Evolutionary conservation across 2,113 vertebrate species (phyloP).

Genomic region (Aptenodytes patagonicus): DNA sequence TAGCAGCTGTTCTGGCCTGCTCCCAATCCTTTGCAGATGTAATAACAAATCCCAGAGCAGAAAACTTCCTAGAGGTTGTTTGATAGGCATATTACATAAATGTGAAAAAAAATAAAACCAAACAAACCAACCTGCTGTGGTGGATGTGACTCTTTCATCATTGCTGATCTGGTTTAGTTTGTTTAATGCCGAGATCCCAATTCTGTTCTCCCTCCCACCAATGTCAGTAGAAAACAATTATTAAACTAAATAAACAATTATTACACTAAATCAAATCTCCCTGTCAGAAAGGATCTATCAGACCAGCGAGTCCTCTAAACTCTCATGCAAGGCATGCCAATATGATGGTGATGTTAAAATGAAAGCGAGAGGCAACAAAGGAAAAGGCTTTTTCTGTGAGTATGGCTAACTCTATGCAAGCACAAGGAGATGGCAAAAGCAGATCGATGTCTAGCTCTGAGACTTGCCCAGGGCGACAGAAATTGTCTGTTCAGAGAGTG

Average conservation of each 20-base stretch:
- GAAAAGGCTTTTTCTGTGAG: background rate
- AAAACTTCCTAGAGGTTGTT: slow-evolving; percentile 8
- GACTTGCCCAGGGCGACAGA: background rate
- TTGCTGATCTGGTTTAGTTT: background rate
- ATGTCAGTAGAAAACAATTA: background rate
- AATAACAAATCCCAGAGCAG: slow-evolving; percentile 19
- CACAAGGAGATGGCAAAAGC: background rate
- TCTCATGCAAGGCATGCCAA: background rate
- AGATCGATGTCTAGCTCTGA: background rate
- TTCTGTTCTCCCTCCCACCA: background rate
- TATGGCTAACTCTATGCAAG: background rate
- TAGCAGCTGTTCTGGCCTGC: slow-evolving; percentile 7
- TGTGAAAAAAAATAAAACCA: background rate
- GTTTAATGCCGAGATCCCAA: background rate
- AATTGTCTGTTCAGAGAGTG: background rate
- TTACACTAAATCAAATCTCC: background rate
- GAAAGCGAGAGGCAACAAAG: background rate
- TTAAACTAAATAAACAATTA: background rate
- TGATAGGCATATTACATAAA: background rate
- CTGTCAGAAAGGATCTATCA: background rate
- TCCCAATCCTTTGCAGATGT: slow-evolving; percentile 31
- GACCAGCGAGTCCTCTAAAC: background rate
- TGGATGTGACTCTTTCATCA: background rate
- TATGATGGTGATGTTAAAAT: fast-evolving
- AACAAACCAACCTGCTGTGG: background rate